Base-by-base conservation (phyloP, 2,888 invertebrate species). In the Chromoteleia sp. region DNA sequence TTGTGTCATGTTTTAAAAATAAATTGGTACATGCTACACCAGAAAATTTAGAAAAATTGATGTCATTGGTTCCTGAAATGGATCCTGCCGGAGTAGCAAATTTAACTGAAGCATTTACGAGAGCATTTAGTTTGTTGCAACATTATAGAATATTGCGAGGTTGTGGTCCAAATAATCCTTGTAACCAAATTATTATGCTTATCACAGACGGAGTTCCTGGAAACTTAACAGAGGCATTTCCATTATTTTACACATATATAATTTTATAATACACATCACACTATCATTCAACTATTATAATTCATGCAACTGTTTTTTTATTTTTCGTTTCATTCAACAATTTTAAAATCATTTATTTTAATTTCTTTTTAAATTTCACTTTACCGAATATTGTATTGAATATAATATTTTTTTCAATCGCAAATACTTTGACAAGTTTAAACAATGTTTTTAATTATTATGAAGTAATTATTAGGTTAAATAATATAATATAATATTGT, bases 131-230 rank as follows among this genome's bases (percentile, higher is more conserved):
- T 75, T 93, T 98, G 7, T 93, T 99, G 10, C 94, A 94, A 89
- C 92, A 93, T 87, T 94, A 94, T 81, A 93, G 94, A 56, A 89
- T 92, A 15, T 91, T 89, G 56, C 92, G 94, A 17, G 92, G 92
- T 8, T 95, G 95, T 86, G 93, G 93, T 12, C 90, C 92, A 3
- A 93, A 92, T 3, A 93, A 94, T 70, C 94, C 95, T 30, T 99
- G 99, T 90, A 99, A 99, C 92, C 98, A 98, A 92, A 95, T 98
- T 25, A 98, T 99, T 81, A 98, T 99, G 98, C 92, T 99, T 73
- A 95, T 99, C 82, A 99, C 99, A 0, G 99, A 99, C 92, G 98
- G 98, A 50, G 96, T 98, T 1, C 96, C 98, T 0, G 96, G 96
- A 56, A 97, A 97, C 90, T 94, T 97, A 83, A 96, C 97, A 10